Evolutionary conservation across 2,888 invertebrate genomes (phyloP), one percentile per base, ranked within the genome.

Genomic region (Gortyna flavago): DNA sequence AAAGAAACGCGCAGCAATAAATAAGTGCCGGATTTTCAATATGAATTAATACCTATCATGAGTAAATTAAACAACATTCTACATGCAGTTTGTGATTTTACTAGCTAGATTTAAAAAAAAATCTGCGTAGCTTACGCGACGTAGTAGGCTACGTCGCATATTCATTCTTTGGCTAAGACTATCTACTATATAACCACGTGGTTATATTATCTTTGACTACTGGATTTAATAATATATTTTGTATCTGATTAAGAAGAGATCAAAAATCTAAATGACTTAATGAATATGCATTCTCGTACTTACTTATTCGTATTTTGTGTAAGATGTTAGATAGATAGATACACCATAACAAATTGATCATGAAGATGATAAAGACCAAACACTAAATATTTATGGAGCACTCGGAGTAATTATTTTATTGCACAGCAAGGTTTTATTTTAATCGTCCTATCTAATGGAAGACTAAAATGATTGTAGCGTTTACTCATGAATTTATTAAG

Each of bases 401-500:
- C 18, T 25, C 38, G 29, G 16, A 67, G 21, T 67, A 62, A 75
- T 83, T 73, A 83, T 76, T 83, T 74, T 48, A 77, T 75, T 51
- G n/a, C 65, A 35, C 29, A 66, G 16, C 72, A 67, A 72, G 73
- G 61, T 84, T 75, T 75, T 61, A 51, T 59, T 75, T 83, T 79
- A 78, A 80, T 79, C 71, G 72, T 72, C 41, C 71, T 68, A 51
- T 71, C 51, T 67, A 72, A 74, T 51, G 73, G 35, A 74, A 78
- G 67, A 65, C 64, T 69, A 71, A 77, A 75, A 75, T 82, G 78
- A 73, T 62, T 72, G 77, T 76, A 77, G 81, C 65, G 69, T 74
- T 82, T 84, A 83, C 84, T 85, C 82, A 80, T 83, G 85, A 88
- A 88, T 85, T 85, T 85, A 77, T 81, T 91, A 81, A 80, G 84